Base-by-base conservation (phyloP, 1,140 invertebrate genomes). In the Eufriesea mexicana region DNA sequence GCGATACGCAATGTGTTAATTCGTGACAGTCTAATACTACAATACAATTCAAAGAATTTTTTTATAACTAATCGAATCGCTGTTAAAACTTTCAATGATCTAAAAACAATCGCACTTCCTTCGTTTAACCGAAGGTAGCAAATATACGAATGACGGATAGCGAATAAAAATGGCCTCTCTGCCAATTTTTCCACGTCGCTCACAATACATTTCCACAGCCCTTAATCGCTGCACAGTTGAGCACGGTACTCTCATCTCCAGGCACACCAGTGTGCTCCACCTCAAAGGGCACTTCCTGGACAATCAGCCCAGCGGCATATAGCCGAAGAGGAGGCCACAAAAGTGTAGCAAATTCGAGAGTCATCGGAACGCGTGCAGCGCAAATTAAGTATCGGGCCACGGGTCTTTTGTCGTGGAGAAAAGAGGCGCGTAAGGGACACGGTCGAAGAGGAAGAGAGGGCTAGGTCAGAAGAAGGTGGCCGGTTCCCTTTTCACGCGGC, bases 341-440 rank as follows among this genome's bases (percentile, higher is more conserved):
- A 80, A 72, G 55, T 59, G 47, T 20, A 28, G 71, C 62, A 76
- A 82, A 82, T 49, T 76, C 25, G 72, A 67, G 79, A 82, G 73
- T 82, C 79, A 82, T 25, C 42, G 23, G 45, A 82, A 35, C 55
- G 62, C 72, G 70, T 66, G 79, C 25, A 74, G 71, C 8, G 51
- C 49, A 71, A 83, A 83, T 83, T 83, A 78, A 83, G 81, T 83
- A 70, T 55, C 66, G 57, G 75, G 4, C 64, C 64, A 57, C 23
- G 28, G 12, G 18, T 18, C 74, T 18, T 70, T 70, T 81, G 61
- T 67, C 16, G 20, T 2, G 18, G 8, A 14, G 23, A 10, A 72
- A 72, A 47, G 77, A 35, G 28, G 20, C 23, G n/a, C 12, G 54
- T 45, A 64, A 71, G 28, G 71, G 71, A 42, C 42, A 66, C 42